Base-by-base conservation (phyloP, 35 echinoderm and acorn worm genomes). In the Heliocidaris erythrogramma region DNA sequence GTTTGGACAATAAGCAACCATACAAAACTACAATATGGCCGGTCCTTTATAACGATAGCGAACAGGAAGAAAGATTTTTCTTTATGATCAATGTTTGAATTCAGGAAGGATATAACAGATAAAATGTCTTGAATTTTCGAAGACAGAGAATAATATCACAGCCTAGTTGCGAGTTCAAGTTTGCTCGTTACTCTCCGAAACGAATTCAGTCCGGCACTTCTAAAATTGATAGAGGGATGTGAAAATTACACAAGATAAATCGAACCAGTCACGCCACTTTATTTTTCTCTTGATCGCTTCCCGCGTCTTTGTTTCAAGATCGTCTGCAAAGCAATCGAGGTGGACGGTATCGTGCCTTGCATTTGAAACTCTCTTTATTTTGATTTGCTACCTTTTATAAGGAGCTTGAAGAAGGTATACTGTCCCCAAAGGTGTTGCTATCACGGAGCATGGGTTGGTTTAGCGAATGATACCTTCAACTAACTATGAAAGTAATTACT, bases 191-290 rank as follows among this genome's bases (percentile, higher is more conserved):
- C 87, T 17, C 47, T 42, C 31, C 21, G 87, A 32, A 89, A 48
- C 47, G 47, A n/a, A 89, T 89, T 89, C 87, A 31, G 87, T 24
- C 31, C 47, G 31, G 87, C 87, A 89, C 32, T 89, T 89, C 31
- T 30, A 31, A 89, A 89, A 89, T 89, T 89, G 47, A 89, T 89
- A 47, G 47, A 32, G 29, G 11, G 47, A 89, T 42, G 18, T 89
- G 31, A 48, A 78, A 86, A 48, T 89, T 89, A 89, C 87, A 89
- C 47, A 31, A 89, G 31, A 89, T 89, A 89, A 89, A 89, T 89
- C 87, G 47, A 89, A 89, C 87, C 31, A 13, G 87, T 89, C 87
- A 89, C 87, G 87, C 87, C 31, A 42, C 87, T 89, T 32, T 48
- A 89, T 89, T 32, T 48, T 89, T 89, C 87, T 89, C 87, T 89